Conservation (phyloP, 2,797 vertebrate species). For the Peromyscus aztecus region DNA sequence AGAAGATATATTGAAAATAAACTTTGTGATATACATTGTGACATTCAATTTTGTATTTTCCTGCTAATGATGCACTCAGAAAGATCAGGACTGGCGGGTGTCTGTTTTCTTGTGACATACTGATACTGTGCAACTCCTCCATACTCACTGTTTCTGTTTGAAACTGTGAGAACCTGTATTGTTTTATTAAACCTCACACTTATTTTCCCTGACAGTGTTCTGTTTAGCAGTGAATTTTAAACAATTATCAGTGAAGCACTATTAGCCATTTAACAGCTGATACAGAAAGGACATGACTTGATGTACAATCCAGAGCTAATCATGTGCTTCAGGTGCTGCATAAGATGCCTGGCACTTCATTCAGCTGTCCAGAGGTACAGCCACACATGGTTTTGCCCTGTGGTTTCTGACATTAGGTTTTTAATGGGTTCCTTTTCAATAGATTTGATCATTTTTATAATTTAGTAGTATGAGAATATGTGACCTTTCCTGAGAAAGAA, state of each 20-base stretch:
- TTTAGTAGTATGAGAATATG: slow-evolving; percentile 37
- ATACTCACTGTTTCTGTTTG: slow-evolving; percentile 69
- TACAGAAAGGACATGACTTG: slow-evolving; percentile 72
- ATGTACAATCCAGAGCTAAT: slow-evolving; percentile 71
- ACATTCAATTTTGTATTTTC: background rate
- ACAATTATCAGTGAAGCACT: slow-evolving; percentile 67
- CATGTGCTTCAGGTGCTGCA: slow-evolving; percentile 52
- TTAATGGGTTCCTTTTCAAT: slow-evolving; percentile 68
- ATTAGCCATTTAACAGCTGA: slow-evolving; percentile 82
- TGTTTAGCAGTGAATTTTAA: slow-evolving; percentile 79
- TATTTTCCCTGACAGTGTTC: slow-evolving; percentile 70
- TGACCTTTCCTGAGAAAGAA: slow-evolving; percentile 33
- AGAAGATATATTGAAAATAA: background rate
- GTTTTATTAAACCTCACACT: slow-evolving; percentile 77
- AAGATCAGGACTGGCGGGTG: background rate
- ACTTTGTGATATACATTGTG: background rate
- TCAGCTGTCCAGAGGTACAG: slow-evolving; percentile 67
- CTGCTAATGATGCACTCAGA: background rate
- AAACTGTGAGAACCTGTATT: slow-evolving; percentile 79
- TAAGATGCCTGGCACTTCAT: slow-evolving; percentile 52
- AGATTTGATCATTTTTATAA: slow-evolving; percentile 67
- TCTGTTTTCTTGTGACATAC: slow-evolving; percentile 1
- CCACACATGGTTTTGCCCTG: slow-evolving; percentile 63
- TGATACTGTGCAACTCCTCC: slow-evolving; percentile 73
- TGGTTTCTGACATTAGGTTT: slow-evolving; percentile 70